Base-by-base conservation (phyloP, 1,140 invertebrate genomes). In the Zaprionus lachaisei region DNA sequence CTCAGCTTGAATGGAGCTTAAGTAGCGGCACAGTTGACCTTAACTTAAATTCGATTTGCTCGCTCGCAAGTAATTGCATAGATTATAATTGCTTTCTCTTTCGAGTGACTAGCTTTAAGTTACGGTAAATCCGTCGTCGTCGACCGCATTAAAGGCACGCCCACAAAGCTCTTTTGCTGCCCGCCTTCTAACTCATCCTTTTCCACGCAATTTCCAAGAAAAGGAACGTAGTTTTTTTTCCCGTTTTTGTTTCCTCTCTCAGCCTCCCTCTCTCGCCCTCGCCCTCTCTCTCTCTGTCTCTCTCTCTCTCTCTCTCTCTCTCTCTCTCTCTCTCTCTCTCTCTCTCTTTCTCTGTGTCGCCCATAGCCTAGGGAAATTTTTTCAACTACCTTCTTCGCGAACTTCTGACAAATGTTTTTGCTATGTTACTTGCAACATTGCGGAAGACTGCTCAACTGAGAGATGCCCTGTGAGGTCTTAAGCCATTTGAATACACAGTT, bases 361-460 rank as follows among this genome's bases (percentile, higher is more conserved):
- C 47, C 20, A 14, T 14, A 22, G 47, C 47, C 47, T 51, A 20
- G 20, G 47, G 47, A 51, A 51, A 51, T 51, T 51, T 51, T 51
- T 51, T 51, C 14, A 51, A 51, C 47, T 51, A 24, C 47, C 47
- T 51, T 51, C 47, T 24, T 24, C 47, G 47, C 47, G 12, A 51
- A 51, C 4, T 51, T 51, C 47, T 51, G 47, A 51, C 47, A 51
- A 51, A 51, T 51, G 47, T 51, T 51, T 51, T 24, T 51, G 47
- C 47, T 51, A 22, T 51, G 47, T 20, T 51, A 12, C 47, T 20
- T 24, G 47, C 47, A 22, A 24, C 47, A 51, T 44, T 17, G 41
- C 5, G 20, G 3, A 2, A 20, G 47, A 12, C 9, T 22, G 47
- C 17, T 22, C 9, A 4, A 24, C 47, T 2, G 4, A 24, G 20